Evolutionary conservation across 1,140 invertebrate genomes (phyloP), one percentile per base, ranked within the genome.

Genomic region (Camponotus pennsylvanicus): DNA sequence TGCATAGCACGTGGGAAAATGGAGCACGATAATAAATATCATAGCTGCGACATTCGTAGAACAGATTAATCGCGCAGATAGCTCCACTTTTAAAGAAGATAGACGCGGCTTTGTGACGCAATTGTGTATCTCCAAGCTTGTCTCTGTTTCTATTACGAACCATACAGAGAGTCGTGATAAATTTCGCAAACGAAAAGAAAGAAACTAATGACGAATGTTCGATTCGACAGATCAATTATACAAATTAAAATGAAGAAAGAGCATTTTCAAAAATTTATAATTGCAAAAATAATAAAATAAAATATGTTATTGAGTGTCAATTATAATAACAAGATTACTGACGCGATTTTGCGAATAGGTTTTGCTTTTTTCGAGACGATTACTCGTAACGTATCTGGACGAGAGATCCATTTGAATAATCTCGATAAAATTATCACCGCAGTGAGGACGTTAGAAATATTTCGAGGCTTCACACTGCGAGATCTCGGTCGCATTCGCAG

Each of bases 11-110:
- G 9, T 61, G 79, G 69, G 42, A 75, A 61, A 73, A 83, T 75
- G 69, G 55, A 61, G 69, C 69, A 37, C n/a, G 79, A 83, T 75
- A 82, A 73, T 82, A 83, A 83, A 83, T 83, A 83, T 83, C 69
- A 49, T 55, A 61, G 40, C n/a, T 40, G 69, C 75, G 79, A 83
- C 79, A 75, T 75, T 32, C 40, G 55, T 83, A 83, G 55, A 83
- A 83, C 55, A 83, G 79, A 83, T 83, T 83, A 83, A 83, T 83
- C 79, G 79, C 18, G 27, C 40, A 45, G 79, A 49, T 83, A 75
- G 73, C 49, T 80, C 40, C 32, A 63, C 69, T 75, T 73, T 83
- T 83, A 83, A 83, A 83, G 79, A 83, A 57, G 69, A 83, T 83
- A 32, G 69, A 49, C 69, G n/a, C 27, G 55, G 69, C 55, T 83